phyloP scores from a whole-genome alignment of 2,797 vertebrate genomes.

The Emys orbicularis region DNA sequence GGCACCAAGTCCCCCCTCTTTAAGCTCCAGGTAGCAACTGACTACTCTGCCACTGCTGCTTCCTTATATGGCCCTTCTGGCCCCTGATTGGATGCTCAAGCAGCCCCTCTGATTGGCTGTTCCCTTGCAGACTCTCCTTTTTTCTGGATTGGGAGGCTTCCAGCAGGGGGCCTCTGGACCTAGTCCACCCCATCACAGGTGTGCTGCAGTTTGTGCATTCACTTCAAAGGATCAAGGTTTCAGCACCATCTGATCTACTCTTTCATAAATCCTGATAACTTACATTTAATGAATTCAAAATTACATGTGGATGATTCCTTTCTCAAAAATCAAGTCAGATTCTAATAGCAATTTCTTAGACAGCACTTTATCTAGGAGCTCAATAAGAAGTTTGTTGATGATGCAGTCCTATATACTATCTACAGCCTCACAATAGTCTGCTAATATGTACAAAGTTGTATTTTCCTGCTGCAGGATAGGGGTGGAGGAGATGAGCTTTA shows the following conservation, averaged over 20 bases:
- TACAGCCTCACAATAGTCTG: background rate
- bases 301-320: background rate
- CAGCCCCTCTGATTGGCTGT: no score
- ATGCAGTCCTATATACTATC: background rate
- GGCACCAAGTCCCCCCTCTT: no score
- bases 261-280: background rate
- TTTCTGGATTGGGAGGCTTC: no score
- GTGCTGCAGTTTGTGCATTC: background rate
- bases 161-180: no score
- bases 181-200: no score
- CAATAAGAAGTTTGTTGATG: background rate
- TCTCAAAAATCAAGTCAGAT: background rate
- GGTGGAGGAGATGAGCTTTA: background rate
- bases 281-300: background rate
- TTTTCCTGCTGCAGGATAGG: background rate
- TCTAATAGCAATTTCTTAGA: background rate
- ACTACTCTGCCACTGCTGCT: no score
- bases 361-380: background rate
- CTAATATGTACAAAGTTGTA: background rate
- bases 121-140: no score
- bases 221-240: background rate
- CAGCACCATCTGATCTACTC: background rate
- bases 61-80: no score
- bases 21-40: no score
- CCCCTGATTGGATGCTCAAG: no score